phyloP scores from a whole-genome alignment of 2,797 vertebrate genomes.

The Helarctos malayanus region DNA sequence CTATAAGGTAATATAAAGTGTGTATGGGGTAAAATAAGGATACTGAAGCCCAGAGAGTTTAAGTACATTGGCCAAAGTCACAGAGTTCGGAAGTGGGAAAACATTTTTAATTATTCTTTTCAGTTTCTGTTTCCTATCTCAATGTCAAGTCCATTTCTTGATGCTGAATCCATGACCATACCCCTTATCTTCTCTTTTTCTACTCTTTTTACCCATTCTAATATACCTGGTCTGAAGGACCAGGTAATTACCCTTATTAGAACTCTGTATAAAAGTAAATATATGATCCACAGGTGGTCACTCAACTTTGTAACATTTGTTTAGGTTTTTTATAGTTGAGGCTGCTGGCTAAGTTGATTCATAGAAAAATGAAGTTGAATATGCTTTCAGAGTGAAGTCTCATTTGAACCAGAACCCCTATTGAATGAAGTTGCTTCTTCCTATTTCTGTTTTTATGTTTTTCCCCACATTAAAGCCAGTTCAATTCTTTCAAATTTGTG shows the following conservation, averaged over 20 bases:
- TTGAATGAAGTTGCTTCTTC: background rate
- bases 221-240: background rate
- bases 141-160: background rate
- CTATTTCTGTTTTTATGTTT: background rate
- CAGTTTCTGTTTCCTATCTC: background rate
- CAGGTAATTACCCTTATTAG: background rate
- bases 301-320: background rate
- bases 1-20: background rate
- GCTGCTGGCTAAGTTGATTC: background rate
- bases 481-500: conserved; percentile 20
- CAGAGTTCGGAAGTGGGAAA: background rate
- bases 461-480: background rate
- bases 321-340: background rate
- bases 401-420: background rate
- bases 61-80: background rate
- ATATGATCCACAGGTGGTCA: background rate
- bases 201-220: background rate
- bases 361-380: background rate
- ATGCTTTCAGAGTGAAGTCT: background rate
- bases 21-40: background rate
- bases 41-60: background rate
- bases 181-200: background rate
- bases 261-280: background rate
- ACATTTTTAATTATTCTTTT: background rate
- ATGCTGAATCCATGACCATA: background rate